phyloP scores from a whole-genome alignment of 2,797 vertebrate species.

The Crenichthys baileyi region DNA sequence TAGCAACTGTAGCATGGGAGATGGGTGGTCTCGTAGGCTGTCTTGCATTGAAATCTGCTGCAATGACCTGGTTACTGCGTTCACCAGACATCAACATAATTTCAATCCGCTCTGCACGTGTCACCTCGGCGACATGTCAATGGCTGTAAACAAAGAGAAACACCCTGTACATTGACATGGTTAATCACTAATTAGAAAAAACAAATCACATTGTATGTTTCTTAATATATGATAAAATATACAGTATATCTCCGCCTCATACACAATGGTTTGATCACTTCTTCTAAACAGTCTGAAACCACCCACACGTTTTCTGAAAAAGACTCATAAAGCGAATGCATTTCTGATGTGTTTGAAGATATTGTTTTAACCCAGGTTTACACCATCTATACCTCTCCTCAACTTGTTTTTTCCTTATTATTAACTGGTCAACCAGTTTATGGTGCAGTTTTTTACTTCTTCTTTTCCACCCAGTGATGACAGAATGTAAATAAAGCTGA shows the following conservation, averaged over 20 bases:
- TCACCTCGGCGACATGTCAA: too few species aligned
- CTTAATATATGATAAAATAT: neutral
- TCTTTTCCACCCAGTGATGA: neutral
- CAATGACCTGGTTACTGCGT: too few species aligned
- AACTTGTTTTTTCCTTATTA: neutral
- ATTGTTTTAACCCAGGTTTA: neutral
- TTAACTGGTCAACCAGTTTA: neutral
- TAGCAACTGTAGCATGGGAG: too few species aligned
- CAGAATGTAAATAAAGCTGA: neutral
- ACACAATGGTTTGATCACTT: neutral
- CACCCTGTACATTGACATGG: neutral
- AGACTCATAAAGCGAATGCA: neutral
- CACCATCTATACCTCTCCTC: neutral
- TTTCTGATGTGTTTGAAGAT: neutral
- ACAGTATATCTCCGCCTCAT: neutral
- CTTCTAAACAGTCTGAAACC: neutral
- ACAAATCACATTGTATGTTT: neutral
- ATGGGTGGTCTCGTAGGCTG: too few species aligned
- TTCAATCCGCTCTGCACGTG: too few species aligned
- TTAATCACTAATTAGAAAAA: neutral
- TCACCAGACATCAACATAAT: too few species aligned
- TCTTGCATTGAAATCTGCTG: too few species aligned
- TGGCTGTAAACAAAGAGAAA: too few species aligned
- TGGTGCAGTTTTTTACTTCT: neutral
- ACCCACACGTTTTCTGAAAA: neutral